These are phyloP conservation scores for Liparis tanakae DNA, from an alignment of 2,797 vertebrate genomes.

Conservation along the genomic window DNA sequence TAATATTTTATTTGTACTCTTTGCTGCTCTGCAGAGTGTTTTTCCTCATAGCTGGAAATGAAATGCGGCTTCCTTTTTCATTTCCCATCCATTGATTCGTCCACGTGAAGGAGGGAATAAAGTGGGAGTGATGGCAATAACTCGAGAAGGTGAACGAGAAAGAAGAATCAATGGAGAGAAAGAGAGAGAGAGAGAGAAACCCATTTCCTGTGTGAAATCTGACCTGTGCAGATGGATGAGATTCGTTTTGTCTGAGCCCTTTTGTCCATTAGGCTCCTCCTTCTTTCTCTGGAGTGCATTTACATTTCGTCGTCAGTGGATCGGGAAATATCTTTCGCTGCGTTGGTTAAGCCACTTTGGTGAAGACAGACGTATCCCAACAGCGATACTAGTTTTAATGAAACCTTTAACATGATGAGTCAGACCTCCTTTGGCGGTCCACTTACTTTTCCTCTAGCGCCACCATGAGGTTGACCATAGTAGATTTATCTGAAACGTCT, in stretches of 20 bases:
- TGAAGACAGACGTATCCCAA: neutral
- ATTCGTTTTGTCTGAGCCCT: conserved; percentile 51
- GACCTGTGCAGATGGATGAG: conserved; percentile 67
- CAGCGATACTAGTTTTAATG: neutral
- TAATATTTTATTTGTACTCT: conserved; percentile 9
- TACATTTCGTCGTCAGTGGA: neutral
- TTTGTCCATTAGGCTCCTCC: conserved; percentile 48
- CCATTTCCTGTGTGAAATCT: conserved; percentile 70
- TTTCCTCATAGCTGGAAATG: conserved; percentile 45
- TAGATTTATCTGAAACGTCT: neutral
- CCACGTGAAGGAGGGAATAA: conserved; percentile 40
- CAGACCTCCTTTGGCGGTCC: too few relatives aligned
- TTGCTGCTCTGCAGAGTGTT: conserved; percentile 58
- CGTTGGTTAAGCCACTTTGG: neutral
- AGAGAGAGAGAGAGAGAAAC: conserved; percentile 61
- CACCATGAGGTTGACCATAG: neutral
- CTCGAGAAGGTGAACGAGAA: conserved; percentile 48
- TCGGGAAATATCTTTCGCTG: neutral
- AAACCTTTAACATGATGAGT: neutral
- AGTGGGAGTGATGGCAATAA: conserved; percentile 59
- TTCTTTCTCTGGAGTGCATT: neutral
- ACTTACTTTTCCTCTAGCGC: neutral
- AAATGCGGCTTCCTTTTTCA: conserved; percentile 10
- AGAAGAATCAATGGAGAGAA: conserved; percentile 60
- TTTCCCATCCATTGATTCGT: conserved; percentile 42